These are phyloP conservation scores for Hydropsyche tenuis DNA, from an alignment of 1,140 invertebrate genomes.

Conservation along the genomic window DNA sequence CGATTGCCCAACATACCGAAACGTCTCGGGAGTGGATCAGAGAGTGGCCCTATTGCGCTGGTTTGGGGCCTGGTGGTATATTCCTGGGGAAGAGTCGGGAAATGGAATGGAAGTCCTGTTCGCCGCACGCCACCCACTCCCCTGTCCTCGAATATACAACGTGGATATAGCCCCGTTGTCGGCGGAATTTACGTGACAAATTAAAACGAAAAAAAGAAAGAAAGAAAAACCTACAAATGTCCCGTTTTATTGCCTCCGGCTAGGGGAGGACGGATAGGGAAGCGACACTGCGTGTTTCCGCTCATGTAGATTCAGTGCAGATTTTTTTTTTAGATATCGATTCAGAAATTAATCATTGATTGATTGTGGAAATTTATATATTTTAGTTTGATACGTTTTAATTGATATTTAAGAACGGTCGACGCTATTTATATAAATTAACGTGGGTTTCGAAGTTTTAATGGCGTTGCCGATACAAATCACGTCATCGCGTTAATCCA, in stretches of 20 bases:
- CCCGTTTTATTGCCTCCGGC: slow-evolving; percentile 19
- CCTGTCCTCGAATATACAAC: not conserved
- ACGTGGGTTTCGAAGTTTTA: too few species aligned
- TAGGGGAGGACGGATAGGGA: not conserved
- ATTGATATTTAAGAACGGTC: too few species aligned
- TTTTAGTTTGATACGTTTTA: too few species aligned
- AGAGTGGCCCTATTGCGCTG: slow-evolving; percentile 8
- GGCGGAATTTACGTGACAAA: slow-evolving; percentile 30
- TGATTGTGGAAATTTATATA: too few species aligned
- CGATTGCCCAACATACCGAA: slow-evolving; percentile 35
- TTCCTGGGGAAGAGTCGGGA: not conserved
- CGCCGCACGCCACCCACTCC: not conserved
- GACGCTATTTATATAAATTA: too few species aligned
- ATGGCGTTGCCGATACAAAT: not conserved
- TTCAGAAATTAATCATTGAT: too few species aligned
- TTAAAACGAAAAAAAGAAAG: slow-evolving; percentile 16
- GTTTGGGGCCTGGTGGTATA: too few species aligned
- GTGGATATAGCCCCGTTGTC: not conserved
- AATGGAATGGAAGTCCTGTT: slow-evolving; percentile 20
- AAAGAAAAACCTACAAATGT: slow-evolving; percentile 17
- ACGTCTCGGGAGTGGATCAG: slow-evolving; percentile 33
- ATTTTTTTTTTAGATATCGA: too few species aligned
- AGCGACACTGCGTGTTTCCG: not conserved
- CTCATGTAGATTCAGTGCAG: slow-evolving; percentile 16
- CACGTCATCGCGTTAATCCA: slow-evolving; percentile 2